Percentiles rank a stretch among this genome's conserved stretches.
These are phyloP conservation scores for Mesopsocus fuscifrons DNA, from an alignment of 2,888 invertebrate species.

Conservation along the genomic window DNA sequence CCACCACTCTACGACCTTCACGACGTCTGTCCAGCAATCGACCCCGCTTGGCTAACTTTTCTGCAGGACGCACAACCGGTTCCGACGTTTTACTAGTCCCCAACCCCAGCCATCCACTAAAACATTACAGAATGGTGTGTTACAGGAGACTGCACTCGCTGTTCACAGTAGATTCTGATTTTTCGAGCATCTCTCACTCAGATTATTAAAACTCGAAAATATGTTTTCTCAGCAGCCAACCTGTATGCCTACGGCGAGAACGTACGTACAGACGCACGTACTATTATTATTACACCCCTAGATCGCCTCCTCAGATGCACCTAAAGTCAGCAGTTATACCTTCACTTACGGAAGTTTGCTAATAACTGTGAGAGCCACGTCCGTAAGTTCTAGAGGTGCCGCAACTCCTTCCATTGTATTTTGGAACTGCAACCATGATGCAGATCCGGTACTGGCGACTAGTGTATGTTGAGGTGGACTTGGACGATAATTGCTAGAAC, in stretches of 20 bases:
- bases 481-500: slow-evolving; percentile 35
- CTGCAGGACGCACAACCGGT: slow-evolving; percentile 12
- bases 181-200: no score
- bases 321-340: no score
- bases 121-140: no score
- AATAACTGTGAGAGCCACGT: slow-evolving; percentile 85
- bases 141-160: no score
- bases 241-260: no score
- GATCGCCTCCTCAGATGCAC: no score
- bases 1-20: slow-evolving; percentile 48
- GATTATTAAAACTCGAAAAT: no score
- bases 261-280: no score
- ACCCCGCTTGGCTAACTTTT: slow-evolving; percentile 30
- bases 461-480: slow-evolving; percentile 58
- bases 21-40: slow-evolving; percentile 64
- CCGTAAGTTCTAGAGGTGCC: slow-evolving; percentile 54
- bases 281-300: no score
- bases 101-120: slow-evolving; percentile 14
- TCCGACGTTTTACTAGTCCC: slow-evolving; percentile 10
- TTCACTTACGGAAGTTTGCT: slow-evolving; percentile 62
- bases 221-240: slow-evolving; percentile 2
- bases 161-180: no score
- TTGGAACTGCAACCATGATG: slow-evolving; percentile 77
- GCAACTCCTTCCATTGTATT: slow-evolving; percentile 67
- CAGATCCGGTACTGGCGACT: slow-evolving; percentile 56